Evolutionary conservation across 2,113 vertebrate genomes (phyloP).

Genomic region (Ochotona curzoniae): DNA sequence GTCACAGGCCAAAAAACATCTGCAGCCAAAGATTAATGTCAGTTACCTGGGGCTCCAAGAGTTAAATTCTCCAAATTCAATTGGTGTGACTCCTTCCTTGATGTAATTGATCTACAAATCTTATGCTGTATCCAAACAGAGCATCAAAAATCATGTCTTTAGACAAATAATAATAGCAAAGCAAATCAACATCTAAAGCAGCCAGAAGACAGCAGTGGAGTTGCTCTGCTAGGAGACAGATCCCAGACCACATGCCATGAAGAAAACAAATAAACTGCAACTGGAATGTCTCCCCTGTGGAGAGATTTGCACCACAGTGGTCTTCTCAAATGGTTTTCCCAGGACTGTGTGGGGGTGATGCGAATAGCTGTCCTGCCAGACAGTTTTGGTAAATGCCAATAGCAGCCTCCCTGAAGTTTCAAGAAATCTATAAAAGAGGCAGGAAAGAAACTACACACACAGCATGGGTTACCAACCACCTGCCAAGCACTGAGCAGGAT

Average conservation of each 20-base stretch:
- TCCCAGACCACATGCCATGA: background rate
- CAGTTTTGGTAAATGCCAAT: background rate
- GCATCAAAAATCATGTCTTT: background rate
- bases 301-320: background rate
- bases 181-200: background rate
- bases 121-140: background rate
- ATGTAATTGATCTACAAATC: background rate
- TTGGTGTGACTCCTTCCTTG: background rate
- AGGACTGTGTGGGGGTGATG: background rate
- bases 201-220: background rate
- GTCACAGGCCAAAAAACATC: background rate
- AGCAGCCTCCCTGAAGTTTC: background rate
- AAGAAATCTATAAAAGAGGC: background rate
- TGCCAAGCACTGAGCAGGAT: too few species aligned
- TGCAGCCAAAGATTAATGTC: background rate
- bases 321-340: conserved; percentile 11
- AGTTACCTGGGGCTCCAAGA: background rate
- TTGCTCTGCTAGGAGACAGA: background rate
- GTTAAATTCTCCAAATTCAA: background rate
- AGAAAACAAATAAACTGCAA: conserved; percentile 29
- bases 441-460: background rate
- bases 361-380: background rate
- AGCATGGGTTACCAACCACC: background rate
- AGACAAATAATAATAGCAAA: background rate
- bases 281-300: background rate